Evolutionary conservation across 1,140 invertebrate genomes (phyloP).

Genomic region (Plutomurus gul): DNA sequence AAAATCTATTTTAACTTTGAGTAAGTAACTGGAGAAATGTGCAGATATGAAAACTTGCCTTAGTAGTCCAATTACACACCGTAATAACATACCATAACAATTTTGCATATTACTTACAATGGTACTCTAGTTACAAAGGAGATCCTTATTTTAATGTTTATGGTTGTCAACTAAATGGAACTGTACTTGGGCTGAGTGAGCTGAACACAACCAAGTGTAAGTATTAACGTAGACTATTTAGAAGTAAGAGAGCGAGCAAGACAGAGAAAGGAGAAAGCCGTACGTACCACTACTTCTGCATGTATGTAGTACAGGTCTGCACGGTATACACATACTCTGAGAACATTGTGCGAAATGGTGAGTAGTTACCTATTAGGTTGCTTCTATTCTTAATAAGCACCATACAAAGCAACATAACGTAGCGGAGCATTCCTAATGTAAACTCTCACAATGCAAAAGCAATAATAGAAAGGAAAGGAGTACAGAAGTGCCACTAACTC

Average conservation of each 20-base stretch:
- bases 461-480: slow-evolving; percentile 7
- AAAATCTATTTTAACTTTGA: neutral
- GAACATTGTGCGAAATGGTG: no score
- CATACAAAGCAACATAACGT: slow-evolving; percentile 4
- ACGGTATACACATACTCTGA: no score
- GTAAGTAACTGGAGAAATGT: slow-evolving; percentile 27
- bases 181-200: neutral
- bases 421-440: neutral
- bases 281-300: no score
- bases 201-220: no score
- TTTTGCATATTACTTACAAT: slow-evolving; percentile 19
- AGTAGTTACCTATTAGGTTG: no score
- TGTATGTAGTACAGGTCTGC: no score
- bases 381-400: neutral
- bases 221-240: no score
- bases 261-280: neutral
- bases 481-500: neutral
- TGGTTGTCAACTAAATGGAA: slow-evolving; percentile 22
- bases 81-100: slow-evolving; percentile 28
- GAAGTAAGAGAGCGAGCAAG: no score
- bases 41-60: slow-evolving; percentile 17
- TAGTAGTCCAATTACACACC: slow-evolving; percentile 24
- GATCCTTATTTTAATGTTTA: slow-evolving; percentile 27
- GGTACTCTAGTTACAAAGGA: neutral
- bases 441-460: neutral